Conservation (phyloP, 2,113 vertebrate genomes). For the Psephotus haematonotus region DNA sequence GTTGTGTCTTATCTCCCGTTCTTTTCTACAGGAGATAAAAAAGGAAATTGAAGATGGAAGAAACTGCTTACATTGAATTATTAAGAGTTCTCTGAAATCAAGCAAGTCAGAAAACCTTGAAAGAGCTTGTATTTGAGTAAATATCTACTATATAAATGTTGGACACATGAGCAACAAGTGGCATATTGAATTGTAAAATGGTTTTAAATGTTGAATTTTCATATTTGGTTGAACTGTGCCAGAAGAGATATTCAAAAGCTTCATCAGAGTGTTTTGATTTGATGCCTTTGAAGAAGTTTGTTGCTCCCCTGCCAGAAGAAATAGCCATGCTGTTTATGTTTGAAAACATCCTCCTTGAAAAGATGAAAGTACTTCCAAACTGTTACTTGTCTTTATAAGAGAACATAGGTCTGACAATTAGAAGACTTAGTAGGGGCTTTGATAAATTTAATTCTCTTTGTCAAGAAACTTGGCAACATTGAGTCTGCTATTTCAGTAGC, state of each 20-base stretch:
- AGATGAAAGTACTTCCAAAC: background rate
- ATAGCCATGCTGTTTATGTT: background rate
- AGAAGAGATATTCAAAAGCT: background rate
- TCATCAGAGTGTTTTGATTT: background rate
- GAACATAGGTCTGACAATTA: background rate
- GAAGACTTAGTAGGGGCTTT: background rate
- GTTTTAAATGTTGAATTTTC: background rate
- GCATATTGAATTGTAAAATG: background rate
- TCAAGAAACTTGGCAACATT: background rate
- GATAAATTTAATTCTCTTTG: background rate
- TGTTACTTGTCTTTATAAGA: background rate
- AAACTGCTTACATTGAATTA: background rate
- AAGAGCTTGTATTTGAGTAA: background rate
- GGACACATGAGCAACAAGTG: background rate
- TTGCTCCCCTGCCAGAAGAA: constrained; percentile 10
- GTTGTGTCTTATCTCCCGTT: background rate
- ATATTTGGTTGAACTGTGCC: background rate
- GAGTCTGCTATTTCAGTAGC: background rate
- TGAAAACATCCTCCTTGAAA: constrained; percentile 3
- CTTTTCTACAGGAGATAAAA: background rate
- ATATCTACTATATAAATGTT: background rate
- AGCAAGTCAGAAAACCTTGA: background rate
- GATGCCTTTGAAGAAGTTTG: background rate
- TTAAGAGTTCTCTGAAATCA: background rate
- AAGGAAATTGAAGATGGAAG: background rate